phyloP scores from a whole-genome alignment of 1,140 invertebrate species.

The Cotesia typhae region DNA sequence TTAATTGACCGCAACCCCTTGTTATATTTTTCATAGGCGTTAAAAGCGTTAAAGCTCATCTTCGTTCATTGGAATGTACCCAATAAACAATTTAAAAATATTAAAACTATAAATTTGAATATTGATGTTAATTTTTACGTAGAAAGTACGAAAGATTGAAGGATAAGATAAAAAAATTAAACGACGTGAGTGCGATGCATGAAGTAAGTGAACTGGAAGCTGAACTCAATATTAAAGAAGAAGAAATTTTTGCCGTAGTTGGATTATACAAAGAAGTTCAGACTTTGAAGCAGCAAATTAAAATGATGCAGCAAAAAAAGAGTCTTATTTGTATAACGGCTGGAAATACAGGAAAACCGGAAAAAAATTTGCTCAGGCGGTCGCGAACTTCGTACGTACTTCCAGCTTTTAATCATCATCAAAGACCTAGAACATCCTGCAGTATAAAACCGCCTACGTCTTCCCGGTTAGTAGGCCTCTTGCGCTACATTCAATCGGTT shows the following conservation, averaged over 20 bases:
- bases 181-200: slow-evolving; percentile 49
- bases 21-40: no score
- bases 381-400: slow-evolving; percentile 15
- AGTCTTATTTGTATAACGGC: slow-evolving; percentile 53
- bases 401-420: slow-evolving; percentile 14
- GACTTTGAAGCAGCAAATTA: slow-evolving; percentile 64
- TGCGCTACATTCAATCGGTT: slow-evolving; percentile 57
- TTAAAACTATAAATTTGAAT: no score
- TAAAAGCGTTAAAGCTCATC: no score
- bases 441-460: slow-evolving; percentile 43
- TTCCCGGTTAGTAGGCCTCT: slow-evolving; percentile 46
- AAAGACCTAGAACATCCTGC: slow-evolving; percentile 28
- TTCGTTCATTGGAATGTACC: no score
- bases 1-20: no score
- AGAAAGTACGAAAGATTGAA: slow-evolving; percentile 65
- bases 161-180: slow-evolving; percentile 46
- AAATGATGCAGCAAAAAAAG: slow-evolving; percentile 55
- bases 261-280: slow-evolving; percentile 63
- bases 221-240: slow-evolving; percentile 63
- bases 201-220: slow-evolving; percentile 60
- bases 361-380: slow-evolving; percentile 1
- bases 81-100: no score
- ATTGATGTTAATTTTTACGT: slow-evolving; percentile 31
- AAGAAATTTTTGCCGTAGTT: slow-evolving; percentile 66
- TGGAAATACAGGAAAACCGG: slow-evolving; percentile 31